Evolutionary conservation across 2,113 vertebrate genomes (phyloP).

Genomic region (Hemicordylus capensis): DNA sequence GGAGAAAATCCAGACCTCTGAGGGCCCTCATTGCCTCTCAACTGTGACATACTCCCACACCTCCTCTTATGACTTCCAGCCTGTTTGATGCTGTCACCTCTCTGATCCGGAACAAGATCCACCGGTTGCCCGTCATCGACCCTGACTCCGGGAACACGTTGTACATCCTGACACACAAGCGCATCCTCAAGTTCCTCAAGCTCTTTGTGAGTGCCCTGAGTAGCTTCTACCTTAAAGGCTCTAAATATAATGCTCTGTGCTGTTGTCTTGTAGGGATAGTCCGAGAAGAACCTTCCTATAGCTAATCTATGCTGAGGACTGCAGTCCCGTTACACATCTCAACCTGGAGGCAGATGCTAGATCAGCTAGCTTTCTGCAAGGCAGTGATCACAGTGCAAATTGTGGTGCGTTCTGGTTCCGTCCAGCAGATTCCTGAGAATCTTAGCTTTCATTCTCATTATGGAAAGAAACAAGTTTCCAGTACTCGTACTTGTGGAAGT

Average conservation of each 20-base stretch:
- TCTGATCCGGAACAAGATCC: conserved; percentile 95
- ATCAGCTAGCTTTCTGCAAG: too few species aligned
- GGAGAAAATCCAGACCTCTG: rapidly evolving
- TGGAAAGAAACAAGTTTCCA: neutral
- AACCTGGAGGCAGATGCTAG: too few species aligned
- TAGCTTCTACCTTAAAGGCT: rapidly evolving
- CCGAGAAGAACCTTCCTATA: too few species aligned
- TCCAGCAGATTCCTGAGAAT: neutral
- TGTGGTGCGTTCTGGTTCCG: neutral
- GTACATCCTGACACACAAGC: conserved; percentile 98
- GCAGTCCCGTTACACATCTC: neutral
- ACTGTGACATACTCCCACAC: neutral
- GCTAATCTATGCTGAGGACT: too few species aligned
- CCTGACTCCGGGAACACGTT: conserved; percentile 93
- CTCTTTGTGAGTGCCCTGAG: conserved; percentile 88
- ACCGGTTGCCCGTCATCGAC: conserved; percentile 95
- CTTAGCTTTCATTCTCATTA: neutral
- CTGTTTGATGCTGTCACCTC: conserved; percentile 96
- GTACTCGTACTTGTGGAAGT: too few species aligned
- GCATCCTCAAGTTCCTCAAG: conserved; percentile 98
- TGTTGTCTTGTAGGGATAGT: too few species aligned
- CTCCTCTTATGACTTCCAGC: conserved; percentile 68
- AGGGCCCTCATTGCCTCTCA: neutral
- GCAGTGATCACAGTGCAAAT: too few species aligned
- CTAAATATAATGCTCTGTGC: neutral